Conservation (phyloP, 2,888 invertebrate genomes). For the Lithophane semibrunnea region DNA sequence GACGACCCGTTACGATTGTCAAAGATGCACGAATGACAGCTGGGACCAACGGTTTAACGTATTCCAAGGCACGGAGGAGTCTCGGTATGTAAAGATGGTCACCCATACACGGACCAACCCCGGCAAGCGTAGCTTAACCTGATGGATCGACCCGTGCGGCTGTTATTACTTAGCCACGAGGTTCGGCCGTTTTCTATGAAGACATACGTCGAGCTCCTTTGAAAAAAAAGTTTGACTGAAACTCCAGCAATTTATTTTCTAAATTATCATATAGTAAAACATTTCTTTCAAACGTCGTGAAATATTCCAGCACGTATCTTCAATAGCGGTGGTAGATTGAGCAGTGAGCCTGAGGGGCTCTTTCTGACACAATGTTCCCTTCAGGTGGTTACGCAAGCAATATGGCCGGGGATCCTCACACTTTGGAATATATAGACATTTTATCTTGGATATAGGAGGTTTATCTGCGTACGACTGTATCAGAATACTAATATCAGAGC, state of each 20-base stretch:
- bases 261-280: background rate
- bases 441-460: conserved; percentile 49
- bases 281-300: background rate
- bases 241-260: background rate
- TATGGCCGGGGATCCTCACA: conserved; percentile 13
- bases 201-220: too few relatives aligned
- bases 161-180: too few relatives aligned
- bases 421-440: conserved; percentile 56
- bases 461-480: conserved; percentile 45
- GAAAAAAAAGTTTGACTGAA: too few relatives aligned
- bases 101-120: too few relatives aligned
- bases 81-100: too few relatives aligned
- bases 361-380: conserved; percentile 19
- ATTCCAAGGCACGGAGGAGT: too few relatives aligned
- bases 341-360: background rate
- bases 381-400: conserved; percentile 50
- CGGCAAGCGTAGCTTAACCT: too few relatives aligned
- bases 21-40: too few relatives aligned
- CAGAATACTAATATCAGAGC: conserved; percentile 53
- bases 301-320: conserved; percentile 17
- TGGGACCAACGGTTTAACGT: too few relatives aligned
- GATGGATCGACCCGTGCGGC: too few relatives aligned
- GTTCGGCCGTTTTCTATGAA: too few relatives aligned
- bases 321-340: conserved; percentile 16
- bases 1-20: too few relatives aligned